Evolutionary conservation across 2,797 vertebrate genomes (phyloP).

Genomic region (Pogonophryne albipinna): DNA sequence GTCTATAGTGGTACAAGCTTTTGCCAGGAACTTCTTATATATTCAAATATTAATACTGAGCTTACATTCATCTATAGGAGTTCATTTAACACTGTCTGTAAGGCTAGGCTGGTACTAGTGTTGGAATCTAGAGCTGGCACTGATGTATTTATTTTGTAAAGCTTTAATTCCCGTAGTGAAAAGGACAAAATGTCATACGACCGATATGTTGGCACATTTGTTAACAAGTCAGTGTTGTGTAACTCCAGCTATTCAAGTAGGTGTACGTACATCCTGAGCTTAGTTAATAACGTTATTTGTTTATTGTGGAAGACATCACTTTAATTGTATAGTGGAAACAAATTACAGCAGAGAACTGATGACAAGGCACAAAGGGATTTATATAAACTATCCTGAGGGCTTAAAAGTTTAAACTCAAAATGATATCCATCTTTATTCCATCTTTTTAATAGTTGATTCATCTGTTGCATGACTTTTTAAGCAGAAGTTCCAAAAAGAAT

Average conservation of each 20-base stretch:
- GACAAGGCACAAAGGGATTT: background rate
- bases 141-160: constrained; percentile 18
- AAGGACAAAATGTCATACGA: constrained; percentile 20
- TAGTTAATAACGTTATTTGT: constrained; percentile 8
- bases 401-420: too few species aligned
- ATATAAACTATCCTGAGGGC: background rate
- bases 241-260: constrained; percentile 12
- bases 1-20: constrained; percentile 25
- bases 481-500: background rate
- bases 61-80: constrained; percentile 18
- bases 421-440: too few species aligned
- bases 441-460: too few species aligned
- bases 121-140: constrained; percentile 8
- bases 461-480: background rate
- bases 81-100: constrained; percentile 8
- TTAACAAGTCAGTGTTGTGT: constrained; percentile 25
- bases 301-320: constrained; percentile 20
- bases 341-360: constrained; percentile 3
- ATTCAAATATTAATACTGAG: constrained; percentile 25
- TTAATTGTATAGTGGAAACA: constrained; percentile 32
- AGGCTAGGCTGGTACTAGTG: constrained; percentile 19
- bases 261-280: constrained; percentile 2
- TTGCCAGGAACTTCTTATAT: constrained; percentile 16
- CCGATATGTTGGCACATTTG: constrained; percentile 27
- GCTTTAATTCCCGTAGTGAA: constrained; percentile 33